These are phyloP conservation scores for Furnarius figulus DNA, from an alignment of 2,113 vertebrate genomes.

Conservation along the genomic window DNA sequence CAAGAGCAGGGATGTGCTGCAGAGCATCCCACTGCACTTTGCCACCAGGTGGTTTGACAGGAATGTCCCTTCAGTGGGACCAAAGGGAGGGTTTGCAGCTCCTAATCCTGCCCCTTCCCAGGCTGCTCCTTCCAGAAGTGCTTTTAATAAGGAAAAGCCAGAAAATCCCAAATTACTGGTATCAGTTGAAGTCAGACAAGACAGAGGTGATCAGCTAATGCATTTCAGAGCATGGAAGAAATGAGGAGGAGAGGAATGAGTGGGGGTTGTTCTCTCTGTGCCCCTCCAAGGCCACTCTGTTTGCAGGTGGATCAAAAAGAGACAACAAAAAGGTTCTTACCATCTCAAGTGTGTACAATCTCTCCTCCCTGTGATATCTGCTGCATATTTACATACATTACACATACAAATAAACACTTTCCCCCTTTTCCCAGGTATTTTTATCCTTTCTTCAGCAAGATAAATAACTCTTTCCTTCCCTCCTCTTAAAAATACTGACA, in stretches of 20 bases:
- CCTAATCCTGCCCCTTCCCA: too few species aligned
- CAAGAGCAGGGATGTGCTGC: background rate
- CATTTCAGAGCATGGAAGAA: background rate
- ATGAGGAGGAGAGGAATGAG: fast-evolving
- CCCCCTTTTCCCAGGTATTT: background rate
- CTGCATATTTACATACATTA: background rate
- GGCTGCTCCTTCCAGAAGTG: background rate
- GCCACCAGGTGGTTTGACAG: background rate
- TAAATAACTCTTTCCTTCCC: background rate
- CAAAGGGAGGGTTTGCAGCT: too few species aligned
- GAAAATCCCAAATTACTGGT: background rate
- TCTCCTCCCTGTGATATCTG: background rate
- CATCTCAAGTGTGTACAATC: fast-evolving
- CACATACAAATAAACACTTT: background rate
- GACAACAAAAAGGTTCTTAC: background rate
- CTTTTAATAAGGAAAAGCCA: fast-evolving
- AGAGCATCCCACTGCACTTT: background rate
- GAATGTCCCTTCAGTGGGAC: background rate
- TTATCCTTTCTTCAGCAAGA: background rate
- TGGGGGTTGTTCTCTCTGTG: background rate
- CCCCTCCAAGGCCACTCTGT: background rate
- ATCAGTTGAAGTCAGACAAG: background rate
- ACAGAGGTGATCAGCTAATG: background rate
- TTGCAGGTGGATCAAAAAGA: background rate
- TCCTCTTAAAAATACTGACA: background rate